A percentile compares a stretch with the other conserved stretches of the same genome.
These are phyloP conservation scores for Strigamia transsilvanica DNA, from an alignment of 2,888 invertebrate genomes.

Conservation along the genomic window DNA sequence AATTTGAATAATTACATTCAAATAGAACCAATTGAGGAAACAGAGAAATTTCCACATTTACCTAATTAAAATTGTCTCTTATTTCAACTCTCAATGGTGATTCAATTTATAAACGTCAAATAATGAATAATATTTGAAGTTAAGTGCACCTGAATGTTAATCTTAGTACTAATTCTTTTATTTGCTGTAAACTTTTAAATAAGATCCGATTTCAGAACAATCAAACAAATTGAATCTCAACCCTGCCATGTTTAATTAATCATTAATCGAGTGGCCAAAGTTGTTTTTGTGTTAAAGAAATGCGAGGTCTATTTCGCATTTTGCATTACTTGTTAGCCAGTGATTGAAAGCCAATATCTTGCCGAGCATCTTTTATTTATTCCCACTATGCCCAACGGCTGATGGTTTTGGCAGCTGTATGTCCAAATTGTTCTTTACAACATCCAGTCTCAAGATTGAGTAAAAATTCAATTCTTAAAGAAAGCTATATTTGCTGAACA, in stretches of 20 bases:
- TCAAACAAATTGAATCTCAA: too few relatives aligned
- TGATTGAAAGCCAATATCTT: constrained; percentile 22
- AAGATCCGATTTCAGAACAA: too few relatives aligned
- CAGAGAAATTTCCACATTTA: not conserved
- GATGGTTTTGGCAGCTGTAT: constrained; percentile 16
- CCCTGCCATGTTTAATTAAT: too few relatives aligned
- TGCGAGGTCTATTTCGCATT: not conserved
- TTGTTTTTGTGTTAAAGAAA: not conserved
- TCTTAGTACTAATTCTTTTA: too few relatives aligned
- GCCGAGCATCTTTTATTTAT: constrained; percentile 6
- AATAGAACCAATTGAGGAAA: constrained; percentile 2
- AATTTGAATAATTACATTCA: constrained; percentile 15
- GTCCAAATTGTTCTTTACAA: constrained; percentile 38
- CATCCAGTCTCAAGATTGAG: constrained; percentile 18
- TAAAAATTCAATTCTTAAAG: not conserved
- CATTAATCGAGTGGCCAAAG: not conserved
- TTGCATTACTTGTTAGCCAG: not conserved
- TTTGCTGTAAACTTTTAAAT: too few relatives aligned
- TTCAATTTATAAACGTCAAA: constrained; percentile 14
- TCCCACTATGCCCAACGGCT: not conserved
- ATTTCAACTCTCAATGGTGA: not conserved
- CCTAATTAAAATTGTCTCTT: constrained; percentile 13
- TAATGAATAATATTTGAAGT: not conserved
- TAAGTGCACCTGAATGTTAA: not conserved
- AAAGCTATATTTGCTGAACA: not conserved